Percentiles rank a stretch among this genome's conserved stretches.
Conservation (phyloP, 1,140 invertebrate species). For the Drosophila pseudoobscura region DNA sequence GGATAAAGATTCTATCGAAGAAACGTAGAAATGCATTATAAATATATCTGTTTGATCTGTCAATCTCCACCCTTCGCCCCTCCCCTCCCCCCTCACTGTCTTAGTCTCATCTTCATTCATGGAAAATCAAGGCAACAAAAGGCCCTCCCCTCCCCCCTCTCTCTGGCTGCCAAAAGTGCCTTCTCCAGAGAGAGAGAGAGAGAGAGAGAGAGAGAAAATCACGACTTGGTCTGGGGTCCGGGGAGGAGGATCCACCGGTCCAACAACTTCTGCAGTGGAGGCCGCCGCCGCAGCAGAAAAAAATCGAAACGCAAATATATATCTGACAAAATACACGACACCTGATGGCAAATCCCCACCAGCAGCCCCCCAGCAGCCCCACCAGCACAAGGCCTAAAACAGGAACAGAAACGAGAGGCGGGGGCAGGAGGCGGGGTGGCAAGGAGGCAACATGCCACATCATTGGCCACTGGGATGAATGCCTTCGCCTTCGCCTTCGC, state of each 20-base stretch:
- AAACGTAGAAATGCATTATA: background rate
- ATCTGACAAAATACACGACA: slow-evolving; percentile 78
- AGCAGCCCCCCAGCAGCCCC: too few species aligned
- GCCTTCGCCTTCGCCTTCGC: too few species aligned
- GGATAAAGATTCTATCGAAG: background rate
- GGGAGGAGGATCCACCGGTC: slow-evolving; percentile 27
- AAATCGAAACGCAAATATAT: slow-evolving; percentile 75
- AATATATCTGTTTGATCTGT: too few species aligned
- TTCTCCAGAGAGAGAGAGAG: background rate
- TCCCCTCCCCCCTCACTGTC: background rate
- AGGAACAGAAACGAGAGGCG: slow-evolving; percentile 13
- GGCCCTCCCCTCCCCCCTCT: slow-evolving; percentile 8
- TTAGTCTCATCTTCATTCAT: slow-evolving; percentile 30
- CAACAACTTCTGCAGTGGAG: slow-evolving; percentile 51
- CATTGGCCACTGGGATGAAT: slow-evolving; percentile 41
- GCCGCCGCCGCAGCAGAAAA: slow-evolving; percentile 11
- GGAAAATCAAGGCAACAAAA: slow-evolving; percentile 42
- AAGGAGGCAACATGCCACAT: background rate
- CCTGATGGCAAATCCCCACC: slow-evolving; percentile 60
- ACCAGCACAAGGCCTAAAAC: slow-evolving; percentile 17
- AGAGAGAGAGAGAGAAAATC: slow-evolving; percentile 17
- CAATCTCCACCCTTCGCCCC: background rate
- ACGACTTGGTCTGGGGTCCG: slow-evolving; percentile 23
- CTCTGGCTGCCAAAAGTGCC: slow-evolving; percentile 3
- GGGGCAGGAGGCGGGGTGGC: slow-evolving; percentile 10